phyloP scores from a whole-genome alignment of 2,113 vertebrate species.

The Amphiprion ocellaris region DNA sequence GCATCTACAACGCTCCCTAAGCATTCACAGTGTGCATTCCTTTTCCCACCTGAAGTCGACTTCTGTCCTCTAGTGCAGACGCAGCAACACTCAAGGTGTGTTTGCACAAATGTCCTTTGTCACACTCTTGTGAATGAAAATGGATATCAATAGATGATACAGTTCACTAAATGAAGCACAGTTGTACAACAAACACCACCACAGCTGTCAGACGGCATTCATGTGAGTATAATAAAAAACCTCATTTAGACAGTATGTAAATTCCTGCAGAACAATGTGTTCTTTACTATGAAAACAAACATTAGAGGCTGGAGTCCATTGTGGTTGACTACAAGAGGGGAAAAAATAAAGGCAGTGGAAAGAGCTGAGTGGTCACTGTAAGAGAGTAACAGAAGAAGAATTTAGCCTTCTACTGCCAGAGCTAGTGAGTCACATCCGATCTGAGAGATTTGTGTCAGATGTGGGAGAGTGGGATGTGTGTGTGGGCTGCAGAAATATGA shows the following conservation, averaged over 20 bases:
- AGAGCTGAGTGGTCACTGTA: constrained; percentile 60
- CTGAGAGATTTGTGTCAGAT: constrained; percentile 76
- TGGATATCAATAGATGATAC: neutral
- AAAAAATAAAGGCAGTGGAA: constrained; percentile 47
- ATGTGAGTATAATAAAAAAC: constrained; percentile 31
- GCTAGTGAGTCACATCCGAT: constrained; percentile 81
- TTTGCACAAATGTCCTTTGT: constrained; percentile 20
- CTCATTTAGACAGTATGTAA: constrained; percentile 27
- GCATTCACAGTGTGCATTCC: constrained; percentile 35
- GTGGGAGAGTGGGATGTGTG: constrained; percentile 76
- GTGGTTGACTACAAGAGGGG: constrained; percentile 29
- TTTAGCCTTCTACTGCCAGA: constrained; percentile 76
- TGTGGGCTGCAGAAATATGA: constrained; percentile 78
- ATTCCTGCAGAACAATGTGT: constrained; percentile 36
- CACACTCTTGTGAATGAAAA: constrained; percentile 20
- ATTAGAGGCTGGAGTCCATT: constrained; percentile 22
- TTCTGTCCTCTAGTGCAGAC: constrained; percentile 37
- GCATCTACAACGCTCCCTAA: constrained; percentile 52
- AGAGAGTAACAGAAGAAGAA: constrained; percentile 75
- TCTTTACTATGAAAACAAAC: constrained; percentile 17
- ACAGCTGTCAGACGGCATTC: constrained; percentile 35
- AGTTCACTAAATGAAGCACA: constrained; percentile 4
- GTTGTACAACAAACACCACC: neutral
- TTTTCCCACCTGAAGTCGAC: constrained; percentile 34
- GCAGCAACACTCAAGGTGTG: constrained; percentile 11